These are phyloP conservation scores for Sipha flava DNA, from an alignment of 1,140 invertebrate genomes.

Conservation along the genomic window DNA sequence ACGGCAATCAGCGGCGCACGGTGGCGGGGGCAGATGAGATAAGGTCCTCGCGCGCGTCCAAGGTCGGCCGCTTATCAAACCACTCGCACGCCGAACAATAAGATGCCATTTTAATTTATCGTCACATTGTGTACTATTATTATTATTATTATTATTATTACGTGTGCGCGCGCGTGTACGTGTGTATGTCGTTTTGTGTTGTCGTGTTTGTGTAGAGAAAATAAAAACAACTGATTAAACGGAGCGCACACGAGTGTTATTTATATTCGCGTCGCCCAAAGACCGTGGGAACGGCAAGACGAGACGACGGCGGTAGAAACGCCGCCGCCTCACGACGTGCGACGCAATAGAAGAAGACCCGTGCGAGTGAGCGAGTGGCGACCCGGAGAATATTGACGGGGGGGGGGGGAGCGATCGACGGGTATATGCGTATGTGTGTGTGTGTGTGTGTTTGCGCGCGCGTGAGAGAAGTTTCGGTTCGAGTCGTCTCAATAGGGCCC, in stretches of 20 bases:
- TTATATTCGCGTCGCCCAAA: slow-evolving; percentile 28
- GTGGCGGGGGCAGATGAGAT: not conserved
- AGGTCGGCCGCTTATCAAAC: slow-evolving; percentile 19
- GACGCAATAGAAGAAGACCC: not conserved
- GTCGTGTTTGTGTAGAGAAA: not conserved
- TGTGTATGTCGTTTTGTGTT: not conserved
- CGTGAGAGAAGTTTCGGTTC: not conserved
- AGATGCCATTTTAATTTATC: slow-evolving; percentile 17
- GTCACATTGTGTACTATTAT: slow-evolving; percentile 4
- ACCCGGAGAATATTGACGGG: not conserved
- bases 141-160: slow-evolving; percentile 10
- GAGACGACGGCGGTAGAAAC: not conserved
- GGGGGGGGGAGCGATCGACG: not conserved
- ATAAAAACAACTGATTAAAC: slow-evolving; percentile 12
- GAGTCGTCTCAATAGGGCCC: not conserved
- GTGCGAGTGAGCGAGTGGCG: not conserved
- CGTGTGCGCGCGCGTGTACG: not conserved
- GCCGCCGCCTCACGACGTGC: not conserved
- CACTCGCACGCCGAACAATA: slow-evolving; percentile 8
- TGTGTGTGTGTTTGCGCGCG: no score
- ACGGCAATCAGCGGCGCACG: not conserved
- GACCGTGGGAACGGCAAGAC: slow-evolving; percentile 20
- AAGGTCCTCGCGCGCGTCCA: not conserved
- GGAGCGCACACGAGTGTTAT: not conserved
- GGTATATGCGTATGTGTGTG: no score